Evolutionary conservation across 2,797 vertebrate genomes (phyloP).

Genomic region (Spheniscus humboldti): DNA sequence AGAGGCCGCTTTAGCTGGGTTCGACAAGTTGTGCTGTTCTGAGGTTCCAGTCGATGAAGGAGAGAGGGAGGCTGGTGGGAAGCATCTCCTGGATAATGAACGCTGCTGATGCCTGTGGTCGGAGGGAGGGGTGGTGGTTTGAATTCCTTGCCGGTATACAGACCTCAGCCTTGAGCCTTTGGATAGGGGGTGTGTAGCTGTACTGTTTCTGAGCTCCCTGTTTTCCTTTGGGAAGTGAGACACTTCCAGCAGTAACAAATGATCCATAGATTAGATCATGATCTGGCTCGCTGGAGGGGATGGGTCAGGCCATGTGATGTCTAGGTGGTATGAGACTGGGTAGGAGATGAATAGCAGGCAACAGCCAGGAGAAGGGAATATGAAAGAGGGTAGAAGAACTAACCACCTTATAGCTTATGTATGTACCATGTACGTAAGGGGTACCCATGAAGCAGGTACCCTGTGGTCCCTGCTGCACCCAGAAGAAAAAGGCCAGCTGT

Average conservation of each 20-base stretch:
- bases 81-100: neutral
- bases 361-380: neutral
- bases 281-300: neutral
- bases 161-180: neutral
- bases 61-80: neutral
- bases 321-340: neutral
- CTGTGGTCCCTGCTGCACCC: neutral
- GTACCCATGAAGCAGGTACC: neutral
- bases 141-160: neutral
- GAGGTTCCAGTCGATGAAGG: neutral
- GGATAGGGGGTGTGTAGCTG: neutral
- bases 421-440: fast-evolving
- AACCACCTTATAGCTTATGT: neutral
- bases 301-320: neutral
- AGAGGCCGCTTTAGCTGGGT: neutral
- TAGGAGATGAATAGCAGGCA: neutral
- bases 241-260: neutral
- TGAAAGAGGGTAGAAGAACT: neutral
- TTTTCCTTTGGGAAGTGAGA: neutral
- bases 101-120: neutral
- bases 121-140: neutral
- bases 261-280: neutral
- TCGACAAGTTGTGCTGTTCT: neutral
- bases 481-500: neutral
- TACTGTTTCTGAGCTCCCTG: neutral